Evolutionary conservation across 2,797 vertebrate genomes (phyloP), one percentile per base, ranked within the genome.

Genomic region (Apogon talboti): DNA sequence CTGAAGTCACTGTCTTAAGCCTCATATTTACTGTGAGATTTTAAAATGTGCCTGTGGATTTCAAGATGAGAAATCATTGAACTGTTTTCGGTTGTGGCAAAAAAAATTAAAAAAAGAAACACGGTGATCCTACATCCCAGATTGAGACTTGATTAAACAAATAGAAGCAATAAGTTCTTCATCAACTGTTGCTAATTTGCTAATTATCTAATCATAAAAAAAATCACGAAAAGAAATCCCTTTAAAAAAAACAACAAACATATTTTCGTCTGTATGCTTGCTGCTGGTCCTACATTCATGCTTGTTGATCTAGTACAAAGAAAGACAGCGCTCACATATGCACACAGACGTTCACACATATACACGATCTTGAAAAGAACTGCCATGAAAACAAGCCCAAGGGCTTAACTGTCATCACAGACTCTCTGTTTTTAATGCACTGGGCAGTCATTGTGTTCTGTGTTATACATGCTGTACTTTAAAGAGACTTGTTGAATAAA

Each of bases 291-390:
- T 43, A 14, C 14, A 2, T n/a, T 15, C 6, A 1, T 14, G 15
- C 51, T 66, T 64, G 49, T 56, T 69, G 45, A 64, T 78, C 18
- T 54, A 11, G 8, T 38, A 42, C 40, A 57, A 54, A 50, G 56
- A 46, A 37, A 59, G 11, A 15, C n/a, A 52, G 6, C 53, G 11
- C 37, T 21, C 7, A 54, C 5, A 15, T 45, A 18, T 63, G 10
- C 59, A 75, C 33, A 38, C 44, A 56, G 35, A 68, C 38, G 37
- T 61, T 35, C 50, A n/a, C n/a, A 47, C 43, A 55, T 12, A 47
- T 15, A 50, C 41, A 15, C 11, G 57, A 14, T 47, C 56, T 41
- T 58, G 6, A 40, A 62, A 68, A 58, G 14, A 53, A 51, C 13
- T 13, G 40, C 51, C 49, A 33, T 42, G 19, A 68, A 56, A 74